Conservation (phyloP, 1,140 invertebrate genomes). For the Caerostris darwini region DNA sequence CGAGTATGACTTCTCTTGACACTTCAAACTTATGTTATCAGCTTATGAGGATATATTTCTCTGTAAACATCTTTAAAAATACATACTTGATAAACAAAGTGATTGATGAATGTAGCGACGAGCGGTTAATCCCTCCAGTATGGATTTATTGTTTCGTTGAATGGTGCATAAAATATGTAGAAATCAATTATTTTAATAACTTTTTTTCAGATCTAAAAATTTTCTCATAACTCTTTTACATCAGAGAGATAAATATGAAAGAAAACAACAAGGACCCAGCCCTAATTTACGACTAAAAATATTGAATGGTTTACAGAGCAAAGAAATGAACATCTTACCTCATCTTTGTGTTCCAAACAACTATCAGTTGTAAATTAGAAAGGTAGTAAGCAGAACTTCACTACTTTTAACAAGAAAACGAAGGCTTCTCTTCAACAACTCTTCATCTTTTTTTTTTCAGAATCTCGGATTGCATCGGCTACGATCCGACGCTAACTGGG, state of each 20-base stretch:
- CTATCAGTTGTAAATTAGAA: neutral
- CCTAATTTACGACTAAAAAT: neutral
- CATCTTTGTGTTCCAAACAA: constrained; percentile 28
- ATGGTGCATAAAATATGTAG: neutral
- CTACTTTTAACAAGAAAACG: constrained; percentile 12
- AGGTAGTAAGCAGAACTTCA: constrained; percentile 19
- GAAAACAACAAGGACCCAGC: constrained; percentile 57
- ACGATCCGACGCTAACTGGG: constrained; percentile 1
- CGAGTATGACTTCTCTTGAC: neutral
- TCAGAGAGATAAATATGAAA: neutral
- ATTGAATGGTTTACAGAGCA: neutral
- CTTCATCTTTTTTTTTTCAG: constrained; percentile 66
- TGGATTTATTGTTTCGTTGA: neutral
- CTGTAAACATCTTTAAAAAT: constrained; percentile 25
- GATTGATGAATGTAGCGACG: neutral
- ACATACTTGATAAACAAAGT: neutral
- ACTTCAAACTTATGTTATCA: neutral
- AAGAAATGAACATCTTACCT: constrained; percentile 29
- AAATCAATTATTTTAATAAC: neutral
- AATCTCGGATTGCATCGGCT: constrained; percentile 32
- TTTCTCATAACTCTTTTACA: neutral
- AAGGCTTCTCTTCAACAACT: constrained; percentile 29
- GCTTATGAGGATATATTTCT: neutral
- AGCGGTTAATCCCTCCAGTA: neutral
- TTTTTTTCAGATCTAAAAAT: neutral